Conservation (phyloP, 2,113 vertebrate genomes). For the Microtus ochrogaster region DNA sequence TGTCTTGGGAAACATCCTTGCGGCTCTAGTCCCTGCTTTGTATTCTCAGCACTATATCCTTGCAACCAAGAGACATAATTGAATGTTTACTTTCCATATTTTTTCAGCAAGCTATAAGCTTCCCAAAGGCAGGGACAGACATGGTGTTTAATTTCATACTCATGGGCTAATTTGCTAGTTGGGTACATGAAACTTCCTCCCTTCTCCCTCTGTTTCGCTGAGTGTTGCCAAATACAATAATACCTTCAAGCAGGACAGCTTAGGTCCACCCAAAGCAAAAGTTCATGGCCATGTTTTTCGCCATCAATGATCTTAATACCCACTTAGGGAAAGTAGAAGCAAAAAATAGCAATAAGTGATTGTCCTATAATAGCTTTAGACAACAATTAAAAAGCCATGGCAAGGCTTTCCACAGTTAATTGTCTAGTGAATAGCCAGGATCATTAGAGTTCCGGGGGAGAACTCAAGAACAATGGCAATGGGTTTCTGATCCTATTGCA, state of each 20-base stretch:
- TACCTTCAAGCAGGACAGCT: neutral
- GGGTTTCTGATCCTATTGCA: too few species aligned
- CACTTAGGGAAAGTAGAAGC: neutral
- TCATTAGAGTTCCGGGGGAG: neutral
- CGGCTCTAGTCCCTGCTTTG: neutral
- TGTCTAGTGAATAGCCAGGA: neutral
- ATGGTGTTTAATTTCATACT: neutral
- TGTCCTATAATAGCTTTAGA: neutral
- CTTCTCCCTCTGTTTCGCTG: neutral
- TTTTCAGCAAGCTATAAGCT: neutral
- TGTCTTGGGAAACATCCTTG: neutral
- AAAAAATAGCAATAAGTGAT: neutral
- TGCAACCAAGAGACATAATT: neutral
- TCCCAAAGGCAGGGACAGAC: neutral
- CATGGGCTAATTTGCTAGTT: neutral
- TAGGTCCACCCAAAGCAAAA: conserved; percentile 13
- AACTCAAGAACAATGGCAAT: too few species aligned
- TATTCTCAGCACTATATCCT: neutral
- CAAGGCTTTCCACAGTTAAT: neutral
- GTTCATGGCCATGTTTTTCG: neutral
- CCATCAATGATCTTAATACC: neutral
- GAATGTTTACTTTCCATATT: neutral
- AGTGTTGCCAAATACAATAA: neutral
- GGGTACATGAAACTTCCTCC: neutral
- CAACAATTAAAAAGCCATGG: neutral